These are phyloP conservation scores for Drosophila nigrodunni DNA, from an alignment of 1,140 invertebrate species.

Conservation along the genomic window DNA sequence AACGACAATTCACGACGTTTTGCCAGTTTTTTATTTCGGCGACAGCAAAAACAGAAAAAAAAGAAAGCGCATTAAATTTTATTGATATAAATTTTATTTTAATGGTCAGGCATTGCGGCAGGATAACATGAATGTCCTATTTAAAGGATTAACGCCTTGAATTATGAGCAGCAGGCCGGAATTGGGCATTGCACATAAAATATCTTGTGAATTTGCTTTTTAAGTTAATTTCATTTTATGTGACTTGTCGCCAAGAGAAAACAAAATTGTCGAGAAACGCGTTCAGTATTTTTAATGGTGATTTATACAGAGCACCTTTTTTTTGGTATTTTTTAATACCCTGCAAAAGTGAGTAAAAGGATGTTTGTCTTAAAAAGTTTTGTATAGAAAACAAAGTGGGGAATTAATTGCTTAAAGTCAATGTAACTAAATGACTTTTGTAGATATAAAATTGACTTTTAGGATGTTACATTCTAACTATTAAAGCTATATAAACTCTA, in stretches of 20 bases:
- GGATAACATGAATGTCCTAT: constrained; percentile 84
- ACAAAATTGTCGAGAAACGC: constrained; percentile 53
- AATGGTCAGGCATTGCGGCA: constrained; percentile 67
- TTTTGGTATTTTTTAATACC: constrained; percentile 10
- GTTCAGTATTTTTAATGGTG: constrained; percentile 78
- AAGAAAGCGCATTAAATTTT: constrained; percentile 61
- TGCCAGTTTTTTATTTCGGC: constrained; percentile 30
- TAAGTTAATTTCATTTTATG: constrained; percentile 84
- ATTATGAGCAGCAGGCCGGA: constrained; percentile 62
- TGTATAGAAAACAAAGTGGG: background rate
- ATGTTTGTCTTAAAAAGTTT: background rate
- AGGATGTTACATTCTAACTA: too few species aligned
- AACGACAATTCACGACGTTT: constrained; percentile 48
- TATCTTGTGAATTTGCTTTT: constrained; percentile 79
- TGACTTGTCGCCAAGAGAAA: constrained; percentile 28
- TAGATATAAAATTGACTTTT: too few species aligned
- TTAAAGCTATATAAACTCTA: too few species aligned
- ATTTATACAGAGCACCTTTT: constrained; percentile 56
- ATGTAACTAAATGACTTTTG: too few species aligned
- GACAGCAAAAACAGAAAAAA: constrained; percentile 3
- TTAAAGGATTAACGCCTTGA: constrained; percentile 81
- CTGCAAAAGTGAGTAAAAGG: background rate
- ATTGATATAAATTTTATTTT: constrained; percentile 82
- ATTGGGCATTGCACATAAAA: constrained; percentile 66
- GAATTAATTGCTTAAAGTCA: too few species aligned